Evolutionary conservation across 2,797 vertebrate species (phyloP).

Genomic region (Borostomias antarcticus): DNA sequence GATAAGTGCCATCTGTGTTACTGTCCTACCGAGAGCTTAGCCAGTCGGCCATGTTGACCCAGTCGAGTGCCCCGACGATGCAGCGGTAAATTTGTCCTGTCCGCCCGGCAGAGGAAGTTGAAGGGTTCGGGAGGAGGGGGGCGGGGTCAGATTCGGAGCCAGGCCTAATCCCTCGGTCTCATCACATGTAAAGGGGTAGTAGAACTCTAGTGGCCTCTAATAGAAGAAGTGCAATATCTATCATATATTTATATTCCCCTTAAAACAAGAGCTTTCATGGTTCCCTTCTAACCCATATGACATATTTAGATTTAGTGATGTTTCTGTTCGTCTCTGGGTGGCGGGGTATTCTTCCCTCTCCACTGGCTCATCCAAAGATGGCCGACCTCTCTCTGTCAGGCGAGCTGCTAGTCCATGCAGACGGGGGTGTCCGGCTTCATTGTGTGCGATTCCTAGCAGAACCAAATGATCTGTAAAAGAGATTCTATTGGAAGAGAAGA

Average conservation of each 20-base stretch:
- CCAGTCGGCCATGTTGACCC: too few relatives aligned
- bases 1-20: too few relatives aligned
- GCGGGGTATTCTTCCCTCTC: neutral
- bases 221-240: constrained; percentile 21
- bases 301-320: neutral
- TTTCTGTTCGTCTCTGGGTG: neutral
- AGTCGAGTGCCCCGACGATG: too few relatives aligned
- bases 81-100: too few relatives aligned
- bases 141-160: too few relatives aligned
- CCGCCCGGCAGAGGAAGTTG: too few relatives aligned
- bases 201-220: constrained; percentile 4
- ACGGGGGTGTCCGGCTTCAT: constrained; percentile 14
- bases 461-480: constrained; percentile 22
- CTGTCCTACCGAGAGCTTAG: too few relatives aligned
- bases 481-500: neutral
- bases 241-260: neutral
- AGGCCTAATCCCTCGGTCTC: neutral
- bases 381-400: neutral
- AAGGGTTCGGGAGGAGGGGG: neutral
- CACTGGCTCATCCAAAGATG: neutral
- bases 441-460: neutral
- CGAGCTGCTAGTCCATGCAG: too few relatives aligned
- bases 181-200: constrained; percentile 2
- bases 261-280: neutral
- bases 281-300: neutral